Base-by-base conservation (phyloP, 2,888 invertebrate species). In the Dromius quadrimaculatus region DNA sequence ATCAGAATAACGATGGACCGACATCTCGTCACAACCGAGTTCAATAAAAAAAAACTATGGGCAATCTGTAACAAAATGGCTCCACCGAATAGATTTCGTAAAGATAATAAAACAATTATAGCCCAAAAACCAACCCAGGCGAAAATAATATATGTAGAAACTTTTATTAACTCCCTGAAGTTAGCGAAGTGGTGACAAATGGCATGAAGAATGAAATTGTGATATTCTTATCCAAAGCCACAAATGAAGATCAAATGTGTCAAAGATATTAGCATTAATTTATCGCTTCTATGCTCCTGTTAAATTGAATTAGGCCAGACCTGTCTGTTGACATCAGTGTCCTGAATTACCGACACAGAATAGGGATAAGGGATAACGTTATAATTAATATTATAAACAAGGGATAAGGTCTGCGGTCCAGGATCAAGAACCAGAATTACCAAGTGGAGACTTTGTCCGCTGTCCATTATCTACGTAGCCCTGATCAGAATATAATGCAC, bases 81-180 rank as follows among this genome's bases (percentile, higher is more conserved):
- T 61, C 20, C 13, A 34, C 15, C 2, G 15, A 57, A 57, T 28
- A 28, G 38, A 13, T 61, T 28, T 61, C 36, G n/a, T 23, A 22
- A 62, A 62, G 62, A 62, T 41, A 62, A 62, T 62, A 62, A 62
- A 62, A 62, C 62, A 62, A 62, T 62, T 62, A 62, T 62, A 41
- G 41, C 62, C 23, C 62, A 20, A 36, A 47, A 64, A 47, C 17
- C 34, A 45, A 64, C 64, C 64, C 34, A 47, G 32, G 34, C 64
- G 47, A 45, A 50, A 64, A 64, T 64, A 64, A 64, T 64, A 64
- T 64, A 64, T 50, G 64, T 64, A 50, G 64, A 45, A 64, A 64
- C 47, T 64, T 64, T 64, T 64, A 64, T 64, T 64, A 64, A 50
- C 64, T 64, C 34, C 15, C 28, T 15, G 47, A 47, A 64, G 47